Base-by-base conservation (phyloP, 2,888 invertebrate genomes). In the Athalia circularis region DNA sequence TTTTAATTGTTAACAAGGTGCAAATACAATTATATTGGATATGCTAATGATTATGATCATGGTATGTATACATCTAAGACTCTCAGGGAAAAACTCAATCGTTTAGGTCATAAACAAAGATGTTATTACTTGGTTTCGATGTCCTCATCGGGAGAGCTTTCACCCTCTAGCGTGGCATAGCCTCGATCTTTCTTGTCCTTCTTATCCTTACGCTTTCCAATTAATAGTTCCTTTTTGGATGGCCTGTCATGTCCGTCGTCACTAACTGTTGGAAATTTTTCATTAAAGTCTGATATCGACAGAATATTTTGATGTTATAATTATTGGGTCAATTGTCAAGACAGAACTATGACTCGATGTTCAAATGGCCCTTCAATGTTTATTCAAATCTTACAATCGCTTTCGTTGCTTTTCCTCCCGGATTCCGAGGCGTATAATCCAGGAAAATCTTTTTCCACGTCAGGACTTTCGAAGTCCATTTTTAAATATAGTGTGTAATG, bases 141-240 rank as follows among this genome's bases (percentile, higher is more conserved):
- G 85, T 96, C 96, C 86, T 97, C 97, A 88, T 97, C 97, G 5
- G 96, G 96, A 0, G 98, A 98, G 87, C 98, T 97, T 90, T 97
- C 97, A 62, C 97, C 98, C 90, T 96, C 98, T 84, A 98, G 92
- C 45, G 97, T 96, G 68, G 97, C 97, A 92, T 98, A 98, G 3
- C 98, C 97, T 84, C 96, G 93, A 86, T 97, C 97, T 90, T 96
- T 96, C 86, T 96, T 96, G 64, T 95, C 96, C 88, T 96, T 97
- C 85, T 95, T 96, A 78, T 97, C 97, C 87, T 96, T 97, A 0
- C 95, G 92, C 81, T 96, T 94, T 0, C 95, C 95, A 84, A 94
- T 93, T 48, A 96, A 91, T 67, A 95, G 91, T 86, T 96, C 96
- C 86, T 96, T 96, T 86, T 96, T 96, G 82, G 95, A 94, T 76